These are phyloP conservation scores for Drosophila kuntzei DNA, from an alignment of 2,888 invertebrate genomes.

Conservation along the genomic window DNA sequence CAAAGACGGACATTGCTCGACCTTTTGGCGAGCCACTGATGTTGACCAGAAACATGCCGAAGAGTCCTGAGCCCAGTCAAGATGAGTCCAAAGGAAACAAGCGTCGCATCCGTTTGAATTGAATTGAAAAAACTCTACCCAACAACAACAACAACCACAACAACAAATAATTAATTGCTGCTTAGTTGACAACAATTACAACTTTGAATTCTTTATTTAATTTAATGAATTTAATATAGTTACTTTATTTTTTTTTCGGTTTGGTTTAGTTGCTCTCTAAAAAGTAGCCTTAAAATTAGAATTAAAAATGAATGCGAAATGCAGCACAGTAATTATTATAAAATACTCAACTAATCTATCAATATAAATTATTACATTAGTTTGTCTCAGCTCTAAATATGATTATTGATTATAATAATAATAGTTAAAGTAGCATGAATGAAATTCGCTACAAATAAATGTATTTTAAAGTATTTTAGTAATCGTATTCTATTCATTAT, in stretches of 20 bases:
- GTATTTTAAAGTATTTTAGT: constrained; percentile 73
- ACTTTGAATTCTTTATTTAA: constrained; percentile 27
- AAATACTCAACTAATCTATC: constrained; percentile 58
- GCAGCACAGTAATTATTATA: constrained; percentile 76
- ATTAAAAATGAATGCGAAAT: constrained; percentile 27
- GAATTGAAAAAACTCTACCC: constrained; percentile 16
- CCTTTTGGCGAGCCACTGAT: constrained; percentile 93
- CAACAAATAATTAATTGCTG: no score
- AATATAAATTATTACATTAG: constrained; percentile 27
- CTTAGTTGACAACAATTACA: constrained; percentile 35
- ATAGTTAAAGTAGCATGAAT: constrained; percentile 32
- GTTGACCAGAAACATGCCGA: constrained; percentile 84
- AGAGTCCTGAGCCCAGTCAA: constrained; percentile 46
- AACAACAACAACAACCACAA: no score
- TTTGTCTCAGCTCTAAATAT: constrained; percentile 31
- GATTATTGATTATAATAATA: not conserved
- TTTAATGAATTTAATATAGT: constrained; percentile 33
- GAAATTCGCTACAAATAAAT: constrained; percentile 35
- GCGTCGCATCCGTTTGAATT: constrained; percentile 58
- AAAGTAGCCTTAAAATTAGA: constrained; percentile 39
- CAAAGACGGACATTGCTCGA: constrained; percentile 86
- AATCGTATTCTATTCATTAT: constrained; percentile 27
- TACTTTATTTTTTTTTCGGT: constrained; percentile 15
- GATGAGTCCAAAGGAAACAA: constrained; percentile 56
- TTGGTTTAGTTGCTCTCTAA: constrained; percentile 33